Conservation (phyloP, 2,113 vertebrate genomes). For the Anas platyrhynchos region DNA sequence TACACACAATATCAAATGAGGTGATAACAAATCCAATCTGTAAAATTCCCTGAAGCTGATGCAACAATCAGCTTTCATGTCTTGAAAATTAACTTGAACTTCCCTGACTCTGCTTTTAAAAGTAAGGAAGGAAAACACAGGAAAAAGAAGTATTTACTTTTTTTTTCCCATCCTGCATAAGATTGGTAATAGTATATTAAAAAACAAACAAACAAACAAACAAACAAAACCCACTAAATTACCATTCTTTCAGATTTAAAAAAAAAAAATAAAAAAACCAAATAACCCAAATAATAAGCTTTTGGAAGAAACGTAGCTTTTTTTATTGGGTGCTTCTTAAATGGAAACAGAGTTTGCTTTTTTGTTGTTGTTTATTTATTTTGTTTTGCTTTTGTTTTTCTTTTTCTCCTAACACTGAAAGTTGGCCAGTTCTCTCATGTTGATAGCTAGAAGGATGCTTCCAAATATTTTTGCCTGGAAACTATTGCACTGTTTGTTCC, state of each 20-base stretch:
- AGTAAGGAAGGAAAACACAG: neutral
- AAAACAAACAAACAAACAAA: neutral
- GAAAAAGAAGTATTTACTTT: neutral
- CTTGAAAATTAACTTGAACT: neutral
- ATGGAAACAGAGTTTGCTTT: neutral
- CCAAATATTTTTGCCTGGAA: neutral
- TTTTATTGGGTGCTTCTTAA: neutral
- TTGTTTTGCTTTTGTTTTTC: neutral
- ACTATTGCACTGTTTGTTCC: neutral
- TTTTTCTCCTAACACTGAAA: neutral
- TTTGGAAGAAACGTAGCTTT: neutral
- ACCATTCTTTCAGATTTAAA: neutral
- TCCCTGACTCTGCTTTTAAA: neutral
- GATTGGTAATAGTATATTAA: neutral
- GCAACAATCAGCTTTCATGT: neutral
- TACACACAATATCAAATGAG: neutral
- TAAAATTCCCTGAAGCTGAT: neutral
- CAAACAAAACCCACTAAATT: neutral
- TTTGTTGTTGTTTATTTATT: neutral
- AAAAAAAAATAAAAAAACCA: neutral
- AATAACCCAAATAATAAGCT: neutral
- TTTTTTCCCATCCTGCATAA: neutral
- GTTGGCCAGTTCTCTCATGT: neutral
- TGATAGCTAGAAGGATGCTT: neutral
- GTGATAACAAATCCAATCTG: neutral